Evolutionary conservation across 2,888 invertebrate species (phyloP).

Genomic region (Conops quadrifasciatus): DNA sequence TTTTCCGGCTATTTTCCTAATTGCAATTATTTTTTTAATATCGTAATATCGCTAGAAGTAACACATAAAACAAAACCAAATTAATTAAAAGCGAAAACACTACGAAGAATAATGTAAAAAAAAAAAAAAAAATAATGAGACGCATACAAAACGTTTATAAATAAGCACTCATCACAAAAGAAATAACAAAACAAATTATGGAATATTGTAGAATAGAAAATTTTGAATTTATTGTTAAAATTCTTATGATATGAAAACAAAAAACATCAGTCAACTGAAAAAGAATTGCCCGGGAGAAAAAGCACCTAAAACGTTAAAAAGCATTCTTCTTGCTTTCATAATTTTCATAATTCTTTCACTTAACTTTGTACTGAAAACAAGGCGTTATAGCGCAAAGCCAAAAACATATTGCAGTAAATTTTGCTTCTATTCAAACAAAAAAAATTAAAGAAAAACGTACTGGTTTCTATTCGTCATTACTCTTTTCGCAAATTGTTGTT

Average conservation of each 20-base stretch:
- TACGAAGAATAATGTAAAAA: constrained; percentile 20
- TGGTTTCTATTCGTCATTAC: background rate
- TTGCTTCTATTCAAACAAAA: too few species aligned
- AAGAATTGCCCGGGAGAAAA: background rate
- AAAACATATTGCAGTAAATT: too few species aligned
- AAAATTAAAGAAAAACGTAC: too few species aligned
- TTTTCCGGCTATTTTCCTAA: constrained; percentile 45
- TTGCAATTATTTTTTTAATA: constrained; percentile 48
- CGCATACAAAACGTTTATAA: background rate
- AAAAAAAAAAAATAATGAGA: constrained; percentile 11
- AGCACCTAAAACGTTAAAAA: too few species aligned
- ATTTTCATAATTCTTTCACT: background rate
- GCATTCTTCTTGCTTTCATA: background rate
- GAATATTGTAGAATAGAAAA: background rate
- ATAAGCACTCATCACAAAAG: constrained; percentile 23
- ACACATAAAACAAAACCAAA: background rate
- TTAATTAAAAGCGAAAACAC: background rate
- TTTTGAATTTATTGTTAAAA: constrained; percentile 29
- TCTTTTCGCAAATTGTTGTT: constrained; percentile 11
- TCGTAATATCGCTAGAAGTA: constrained; percentile 44
- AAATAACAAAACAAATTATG: background rate
- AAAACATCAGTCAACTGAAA: background rate
- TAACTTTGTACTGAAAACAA: too few species aligned
- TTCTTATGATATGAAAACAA: background rate
- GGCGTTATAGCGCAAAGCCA: too few species aligned